Conservation (phyloP, 2,113 vertebrate species). For the Anoplopoma fimbria region DNA sequence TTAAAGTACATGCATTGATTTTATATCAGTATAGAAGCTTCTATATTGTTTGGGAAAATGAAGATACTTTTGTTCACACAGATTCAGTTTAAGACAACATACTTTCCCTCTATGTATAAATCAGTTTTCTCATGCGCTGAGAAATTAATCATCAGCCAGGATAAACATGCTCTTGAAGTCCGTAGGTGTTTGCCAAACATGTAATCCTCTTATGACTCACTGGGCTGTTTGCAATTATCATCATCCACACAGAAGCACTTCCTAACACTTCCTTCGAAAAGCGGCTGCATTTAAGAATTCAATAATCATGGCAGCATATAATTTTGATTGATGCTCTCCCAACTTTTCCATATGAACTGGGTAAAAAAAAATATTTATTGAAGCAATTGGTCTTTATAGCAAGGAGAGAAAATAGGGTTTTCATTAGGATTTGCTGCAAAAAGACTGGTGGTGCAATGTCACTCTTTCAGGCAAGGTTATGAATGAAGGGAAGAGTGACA, state of each 20-base stretch:
- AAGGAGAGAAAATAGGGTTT: slow-evolving; percentile 29
- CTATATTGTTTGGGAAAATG: background rate
- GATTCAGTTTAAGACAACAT: background rate
- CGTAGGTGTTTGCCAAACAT: slow-evolving; percentile 44
- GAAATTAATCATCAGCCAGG: slow-evolving; percentile 45
- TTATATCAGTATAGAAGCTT: background rate
- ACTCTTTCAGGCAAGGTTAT: slow-evolving; percentile 69
- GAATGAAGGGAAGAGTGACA: slow-evolving; percentile 64
- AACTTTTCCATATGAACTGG: slow-evolving; percentile 24
- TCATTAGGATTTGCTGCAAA: slow-evolving; percentile 17
- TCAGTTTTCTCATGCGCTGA: background rate
- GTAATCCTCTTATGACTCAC: slow-evolving; percentile 59
- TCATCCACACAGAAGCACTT: slow-evolving; percentile 7
- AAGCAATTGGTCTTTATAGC: slow-evolving; percentile 22
- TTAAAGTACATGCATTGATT: background rate
- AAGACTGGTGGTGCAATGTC: slow-evolving; percentile 51
- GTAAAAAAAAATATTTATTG: slow-evolving; percentile 24
- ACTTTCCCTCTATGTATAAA: background rate
- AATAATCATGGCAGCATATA: slow-evolving; percentile 41
- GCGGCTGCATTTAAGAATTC: slow-evolving; percentile 20
- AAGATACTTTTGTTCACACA: background rate
- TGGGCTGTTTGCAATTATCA: slow-evolving; percentile 44
- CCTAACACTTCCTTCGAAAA: slow-evolving; percentile 11
- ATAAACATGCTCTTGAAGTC: slow-evolving; percentile 48
- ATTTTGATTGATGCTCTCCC: slow-evolving; percentile 57